Conservation (phyloP, 2,797 vertebrate genomes). For the Crocodylus rhombifer region DNA sequence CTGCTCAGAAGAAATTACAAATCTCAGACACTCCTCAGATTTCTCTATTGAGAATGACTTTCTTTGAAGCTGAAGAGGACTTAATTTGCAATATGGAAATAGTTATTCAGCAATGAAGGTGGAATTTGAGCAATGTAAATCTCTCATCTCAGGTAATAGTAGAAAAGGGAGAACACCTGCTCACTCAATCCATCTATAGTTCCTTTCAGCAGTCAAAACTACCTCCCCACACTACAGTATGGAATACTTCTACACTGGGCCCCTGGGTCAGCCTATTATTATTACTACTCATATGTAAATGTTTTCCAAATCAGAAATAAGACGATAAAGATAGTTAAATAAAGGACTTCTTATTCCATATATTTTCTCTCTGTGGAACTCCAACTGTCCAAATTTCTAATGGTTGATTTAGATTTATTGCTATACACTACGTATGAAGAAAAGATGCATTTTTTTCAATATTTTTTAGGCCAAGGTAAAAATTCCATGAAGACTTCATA, state of each 20-base stretch:
- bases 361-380: not conserved
- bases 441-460: not conserved
- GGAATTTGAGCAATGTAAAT: not conserved
- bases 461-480: not conserved
- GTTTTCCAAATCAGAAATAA: not conserved
- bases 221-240: not conserved
- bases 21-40: not conserved
- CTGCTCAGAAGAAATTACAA: rapidly evolving
- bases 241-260: rapidly evolving
- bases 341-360: not conserved
- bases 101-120: not conserved
- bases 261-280: not conserved
- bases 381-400: not conserved
- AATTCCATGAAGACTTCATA: not conserved
- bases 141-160: not conserved
- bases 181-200: rapidly evolving
- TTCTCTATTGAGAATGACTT: rapidly evolving
- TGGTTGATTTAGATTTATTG: not conserved
- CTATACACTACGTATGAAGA: not conserved
- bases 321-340: not conserved
- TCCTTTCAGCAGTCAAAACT: not conserved
- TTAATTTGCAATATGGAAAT: not conserved
- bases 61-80: not conserved
- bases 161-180: not conserved
- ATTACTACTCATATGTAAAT: not conserved